Evolutionary conservation across 2,888 invertebrate genomes (phyloP).

Genomic region (Neoscelio sp.): DNA sequence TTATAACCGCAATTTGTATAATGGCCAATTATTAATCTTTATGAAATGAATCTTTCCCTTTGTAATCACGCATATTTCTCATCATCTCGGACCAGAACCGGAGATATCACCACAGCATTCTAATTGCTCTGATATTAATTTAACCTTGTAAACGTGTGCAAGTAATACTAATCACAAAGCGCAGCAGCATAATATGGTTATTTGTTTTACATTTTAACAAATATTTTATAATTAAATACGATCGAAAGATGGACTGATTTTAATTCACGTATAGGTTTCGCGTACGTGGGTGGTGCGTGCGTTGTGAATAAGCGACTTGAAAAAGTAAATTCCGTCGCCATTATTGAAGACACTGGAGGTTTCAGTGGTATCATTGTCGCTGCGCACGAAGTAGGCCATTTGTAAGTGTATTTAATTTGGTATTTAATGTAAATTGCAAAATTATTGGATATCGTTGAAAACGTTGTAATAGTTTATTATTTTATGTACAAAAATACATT

Average conservation of each 20-base stretch:
- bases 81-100: constrained; percentile 25
- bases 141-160: constrained; percentile 65
- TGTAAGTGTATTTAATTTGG: constrained; percentile 88
- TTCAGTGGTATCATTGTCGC: constrained; percentile 98
- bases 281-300: constrained; percentile 97
- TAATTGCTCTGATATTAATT: constrained; percentile 73
- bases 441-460: too few species aligned
- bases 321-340: constrained; percentile 98
- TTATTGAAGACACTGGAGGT: constrained; percentile 98
- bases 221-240: neutral
- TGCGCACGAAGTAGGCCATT: constrained; percentile 98
- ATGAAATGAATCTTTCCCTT: constrained; percentile 23
- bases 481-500: too few species aligned
- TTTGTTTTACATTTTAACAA: constrained; percentile 59
- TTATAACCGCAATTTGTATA: constrained; percentile 10
- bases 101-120: constrained; percentile 54
- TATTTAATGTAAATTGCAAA: too few species aligned
- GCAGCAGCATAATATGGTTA: constrained; percentile 44
- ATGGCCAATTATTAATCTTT: constrained; percentile 6
- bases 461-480: too few species aligned
- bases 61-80: constrained; percentile 25
- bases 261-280: constrained; percentile 89
- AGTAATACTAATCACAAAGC: constrained; percentile 63
- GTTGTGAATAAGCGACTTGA: constrained; percentile 97
- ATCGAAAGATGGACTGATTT: constrained; percentile 48